A percentile compares a stretch with the other conserved stretches of the same genome.
These are phyloP conservation scores for Cephalopachus bancanus DNA, from an alignment of 2,797 vertebrate genomes.

Conservation along the genomic window DNA sequence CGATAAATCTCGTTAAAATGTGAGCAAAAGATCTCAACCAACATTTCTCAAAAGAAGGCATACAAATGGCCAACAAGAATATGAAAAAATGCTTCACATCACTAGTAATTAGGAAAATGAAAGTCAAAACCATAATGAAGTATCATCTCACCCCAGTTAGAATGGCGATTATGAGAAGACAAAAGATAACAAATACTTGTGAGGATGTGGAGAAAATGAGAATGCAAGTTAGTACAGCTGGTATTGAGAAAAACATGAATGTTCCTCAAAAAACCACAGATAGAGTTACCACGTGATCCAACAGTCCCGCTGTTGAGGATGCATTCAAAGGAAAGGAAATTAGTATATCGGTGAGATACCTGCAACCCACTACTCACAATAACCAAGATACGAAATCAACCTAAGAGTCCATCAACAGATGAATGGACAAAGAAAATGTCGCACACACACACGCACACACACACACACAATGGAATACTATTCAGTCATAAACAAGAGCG, in stretches of 20 bases:
- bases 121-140: not conserved
- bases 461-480: not conserved
- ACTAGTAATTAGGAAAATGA: not conserved
- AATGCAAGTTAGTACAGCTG: not conserved
- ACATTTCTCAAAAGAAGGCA: not conserved
- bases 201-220: not conserved
- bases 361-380: not conserved
- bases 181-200: not conserved
- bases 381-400: not conserved
- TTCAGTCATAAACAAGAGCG: not conserved
- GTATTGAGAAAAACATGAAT: not conserved
- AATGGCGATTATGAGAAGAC: not conserved
- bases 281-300: not conserved
- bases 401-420: not conserved
- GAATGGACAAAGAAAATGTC: not conserved
- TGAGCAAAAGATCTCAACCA: not conserved
- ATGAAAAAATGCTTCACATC: not conserved
- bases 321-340: not conserved
- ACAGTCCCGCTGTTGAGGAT: not conserved
- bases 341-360: not conserved
- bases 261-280: not conserved
- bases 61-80: not conserved
- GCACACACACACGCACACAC: not conserved
- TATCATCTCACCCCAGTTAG: not conserved
- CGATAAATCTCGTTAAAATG: not conserved